Base-by-base conservation (phyloP, 2,797 vertebrate genomes). In the Triplophysa yarkandensis region DNA sequence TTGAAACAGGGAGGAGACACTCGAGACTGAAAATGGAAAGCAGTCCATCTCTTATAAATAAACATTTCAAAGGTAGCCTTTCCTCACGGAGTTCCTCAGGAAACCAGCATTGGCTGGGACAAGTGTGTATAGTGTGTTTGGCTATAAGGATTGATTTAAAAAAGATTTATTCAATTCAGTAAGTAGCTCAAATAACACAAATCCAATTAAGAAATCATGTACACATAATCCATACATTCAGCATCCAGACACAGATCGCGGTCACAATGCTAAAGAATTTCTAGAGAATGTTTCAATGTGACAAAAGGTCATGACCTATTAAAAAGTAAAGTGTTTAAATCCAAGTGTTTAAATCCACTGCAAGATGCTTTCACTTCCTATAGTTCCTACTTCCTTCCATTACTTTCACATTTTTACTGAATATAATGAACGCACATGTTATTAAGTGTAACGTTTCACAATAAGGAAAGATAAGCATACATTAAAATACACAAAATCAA, bases 1-100 rank as follows among this genome's bases (percentile, higher is more conserved):
- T 50, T 16, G 50, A 50, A 28, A 10, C 1, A 19, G 6, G 23
- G 13, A 39, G 17, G 50, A 11, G 34, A 6, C 11, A 36, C 8
- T 28, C 23, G 39, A 63, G 11, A 11, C 32, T n/a, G 19, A n/a
- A 34, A 39, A 52, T n/a, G 32, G 44, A 71, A 54, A 71, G 39
- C 44, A 48, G 68, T 41, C 30, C 13, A 10, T 34, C 30, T 5
- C 65, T 36, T 27, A 48, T 46, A 61, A 71, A 61, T 34, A 48
- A 62, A 50, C 57, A 21, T 71, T 61, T 28, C 34, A 41, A 71
- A 71, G 19, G 21, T 11, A 62, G 43, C 39, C 21, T 27, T 71
- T 71, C 69, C 69, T 39, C 17, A 39, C 21, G 11, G 23, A 63
- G 60, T 72, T 72, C 44, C 70, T 54, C 23, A 52, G 60, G 70